Evolutionary conservation across 2,888 invertebrate species (phyloP).

Genomic region (Tipula helvola): DNA sequence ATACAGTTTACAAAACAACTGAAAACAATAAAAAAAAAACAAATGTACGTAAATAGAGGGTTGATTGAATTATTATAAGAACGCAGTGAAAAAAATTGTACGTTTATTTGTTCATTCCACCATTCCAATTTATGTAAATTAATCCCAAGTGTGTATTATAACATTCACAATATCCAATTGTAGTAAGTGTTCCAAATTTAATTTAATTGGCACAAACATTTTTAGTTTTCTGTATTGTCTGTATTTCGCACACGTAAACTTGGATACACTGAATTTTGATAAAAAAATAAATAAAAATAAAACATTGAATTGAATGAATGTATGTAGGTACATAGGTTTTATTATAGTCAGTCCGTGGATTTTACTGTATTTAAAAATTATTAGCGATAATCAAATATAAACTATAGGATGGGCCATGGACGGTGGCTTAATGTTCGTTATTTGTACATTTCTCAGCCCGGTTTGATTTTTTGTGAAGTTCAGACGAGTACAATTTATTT

Average conservation of each 20-base stretch:
- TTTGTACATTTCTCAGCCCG: too few species aligned
- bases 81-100: not conserved
- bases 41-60: not conserved
- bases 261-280: not conserved
- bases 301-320: not conserved
- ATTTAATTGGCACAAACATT: not conserved
- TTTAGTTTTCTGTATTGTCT: not conserved
- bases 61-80: not conserved
- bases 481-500: too few species aligned
- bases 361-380: not conserved
- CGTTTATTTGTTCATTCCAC: not conserved
- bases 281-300: not conserved
- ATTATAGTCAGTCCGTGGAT: not conserved
- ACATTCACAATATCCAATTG: not conserved
- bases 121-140: not conserved
- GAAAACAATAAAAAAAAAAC: not conserved
- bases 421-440: too few species aligned
- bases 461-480: too few species aligned
- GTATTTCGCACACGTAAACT: not conserved
- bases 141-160: not conserved
- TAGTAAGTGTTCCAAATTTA: not conserved
- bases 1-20: not conserved
- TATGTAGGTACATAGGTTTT: not conserved
- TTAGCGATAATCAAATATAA: too few species aligned
- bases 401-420: too few species aligned